Evolutionary conservation across 35 echinoderm and acorn worm species (phyloP).

Genomic region (Heliocidaris tuberculata): DNA sequence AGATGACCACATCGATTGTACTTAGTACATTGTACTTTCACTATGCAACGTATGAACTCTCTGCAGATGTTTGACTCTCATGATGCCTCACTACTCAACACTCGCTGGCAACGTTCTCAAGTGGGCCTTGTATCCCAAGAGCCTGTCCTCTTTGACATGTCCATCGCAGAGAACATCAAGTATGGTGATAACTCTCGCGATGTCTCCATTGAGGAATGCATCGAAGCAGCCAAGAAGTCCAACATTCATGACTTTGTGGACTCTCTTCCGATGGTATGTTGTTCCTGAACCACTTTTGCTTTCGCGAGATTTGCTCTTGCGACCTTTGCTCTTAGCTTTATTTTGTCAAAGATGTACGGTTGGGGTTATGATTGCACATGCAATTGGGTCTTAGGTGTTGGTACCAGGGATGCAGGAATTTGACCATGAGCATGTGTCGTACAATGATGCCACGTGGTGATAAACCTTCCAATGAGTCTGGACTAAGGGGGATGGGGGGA

Average conservation of each 20-base stretch:
- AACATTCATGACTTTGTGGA: constrained; percentile 76
- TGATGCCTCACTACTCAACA: constrained; percentile 61
- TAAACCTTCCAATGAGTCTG: too few species aligned
- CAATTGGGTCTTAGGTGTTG: too few species aligned
- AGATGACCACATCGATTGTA: background rate
- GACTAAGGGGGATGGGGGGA: too few species aligned
- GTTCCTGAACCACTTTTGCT: background rate
- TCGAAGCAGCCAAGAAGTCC: constrained; percentile 51
- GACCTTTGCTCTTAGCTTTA: too few species aligned
- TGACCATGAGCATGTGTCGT: too few species aligned
- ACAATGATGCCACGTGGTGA: too few species aligned
- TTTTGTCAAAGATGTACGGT: too few species aligned
- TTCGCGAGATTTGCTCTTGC: too few species aligned
- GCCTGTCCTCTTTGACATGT: constrained; percentile 80
- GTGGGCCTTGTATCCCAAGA: constrained; percentile 94
- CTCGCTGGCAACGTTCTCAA: constrained; percentile 77
- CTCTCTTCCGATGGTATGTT: constrained; percentile 27
- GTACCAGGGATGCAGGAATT: too few species aligned
- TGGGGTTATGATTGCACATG: too few species aligned
- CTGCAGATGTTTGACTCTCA: constrained; percentile 49
- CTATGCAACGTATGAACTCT: background rate
- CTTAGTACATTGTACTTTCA: background rate
- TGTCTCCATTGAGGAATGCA: constrained; percentile 57
- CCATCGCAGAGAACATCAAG: constrained; percentile 88
- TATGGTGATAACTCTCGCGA: constrained; percentile 84